A percentile compares a stretch with the other conserved stretches of the same genome.
Evolutionary conservation across 2,888 invertebrate genomes (phyloP).

Genomic region (Ophion ventricosus): DNA sequence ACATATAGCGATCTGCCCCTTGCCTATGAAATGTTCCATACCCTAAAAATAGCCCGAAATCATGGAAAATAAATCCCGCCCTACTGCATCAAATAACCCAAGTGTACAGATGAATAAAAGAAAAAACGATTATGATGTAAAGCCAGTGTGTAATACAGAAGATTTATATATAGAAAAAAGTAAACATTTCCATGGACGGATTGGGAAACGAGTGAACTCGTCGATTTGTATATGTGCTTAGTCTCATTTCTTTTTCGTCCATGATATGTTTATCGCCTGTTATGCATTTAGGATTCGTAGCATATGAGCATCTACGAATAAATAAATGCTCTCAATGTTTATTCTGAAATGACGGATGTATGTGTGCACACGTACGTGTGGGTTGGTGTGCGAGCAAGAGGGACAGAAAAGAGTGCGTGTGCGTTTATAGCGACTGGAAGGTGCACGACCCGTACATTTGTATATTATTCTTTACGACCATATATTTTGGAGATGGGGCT

Average conservation of each 20-base stretch:
- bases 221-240: neutral
- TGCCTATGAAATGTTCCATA: neutral
- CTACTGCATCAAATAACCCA: no score
- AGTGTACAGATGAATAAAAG: neutral
- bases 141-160: neutral
- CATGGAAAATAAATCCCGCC: no score
- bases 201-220: constrained; percentile 1
- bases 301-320: constrained; percentile 20
- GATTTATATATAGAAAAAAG: neutral
- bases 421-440: constrained; percentile 22
- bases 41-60: no score
- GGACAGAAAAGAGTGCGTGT: neutral
- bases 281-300: neutral
- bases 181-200: neutral
- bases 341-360: neutral
- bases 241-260: constrained; percentile 2
- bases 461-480: constrained; percentile 34
- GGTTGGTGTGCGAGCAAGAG: neutral
- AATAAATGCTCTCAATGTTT: constrained; percentile 38
- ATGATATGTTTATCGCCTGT: neutral
- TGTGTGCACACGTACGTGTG: no score
- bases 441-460: constrained; percentile 7
- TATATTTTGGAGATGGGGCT: constrained; percentile 56
- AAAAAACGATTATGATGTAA: neutral
- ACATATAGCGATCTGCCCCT: neutral